phyloP scores from a whole-genome alignment of 2,888 invertebrate species.

The Emmelina monodactyla region DNA sequence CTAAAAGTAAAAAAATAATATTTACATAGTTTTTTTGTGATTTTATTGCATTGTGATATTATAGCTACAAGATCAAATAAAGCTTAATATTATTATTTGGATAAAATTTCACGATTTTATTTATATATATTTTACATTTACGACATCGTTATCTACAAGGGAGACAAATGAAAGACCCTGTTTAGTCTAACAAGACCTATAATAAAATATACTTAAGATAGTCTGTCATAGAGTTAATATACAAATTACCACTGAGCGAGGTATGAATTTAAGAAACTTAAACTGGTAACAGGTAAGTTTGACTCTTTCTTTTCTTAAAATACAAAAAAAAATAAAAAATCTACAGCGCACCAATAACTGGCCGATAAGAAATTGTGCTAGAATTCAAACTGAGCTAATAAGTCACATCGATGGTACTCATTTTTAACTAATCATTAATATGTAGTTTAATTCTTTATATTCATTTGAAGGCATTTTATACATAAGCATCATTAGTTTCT shows the following conservation, averaged over 20 bases:
- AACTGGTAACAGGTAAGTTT: constrained; percentile 30
- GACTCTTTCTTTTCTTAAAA: too few relatives aligned
- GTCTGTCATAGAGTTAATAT: constrained; percentile 17
- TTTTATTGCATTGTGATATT: not conserved
- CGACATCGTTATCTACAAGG: constrained; percentile 36
- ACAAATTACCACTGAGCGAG: constrained; percentile 38
- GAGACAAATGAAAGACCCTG: constrained; percentile 50
- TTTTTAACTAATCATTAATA: too few relatives aligned
- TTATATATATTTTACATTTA: constrained; percentile 29
- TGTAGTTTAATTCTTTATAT: too few relatives aligned
- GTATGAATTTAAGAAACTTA: constrained; percentile 28
- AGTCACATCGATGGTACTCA: too few relatives aligned
- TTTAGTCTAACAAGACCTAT: constrained; percentile 36
- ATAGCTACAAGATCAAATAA: constrained; percentile 1
- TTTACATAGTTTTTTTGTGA: constrained; percentile 23
- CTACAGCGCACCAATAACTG: too few relatives aligned
- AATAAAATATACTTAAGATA: constrained; percentile 17
- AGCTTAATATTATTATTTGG: constrained; percentile 35
- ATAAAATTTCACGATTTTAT: constrained; percentile 35
- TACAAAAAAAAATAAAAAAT: too few relatives aligned
- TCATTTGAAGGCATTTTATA: too few relatives aligned
- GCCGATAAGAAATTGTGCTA: too few relatives aligned
- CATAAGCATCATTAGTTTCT: too few relatives aligned
- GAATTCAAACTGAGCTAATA: too few relatives aligned
- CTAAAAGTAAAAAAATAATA: constrained; percentile 23